Evolutionary conservation across 2,113 vertebrate species (phyloP).

Genomic region (Dipodomys stephensi): DNA sequence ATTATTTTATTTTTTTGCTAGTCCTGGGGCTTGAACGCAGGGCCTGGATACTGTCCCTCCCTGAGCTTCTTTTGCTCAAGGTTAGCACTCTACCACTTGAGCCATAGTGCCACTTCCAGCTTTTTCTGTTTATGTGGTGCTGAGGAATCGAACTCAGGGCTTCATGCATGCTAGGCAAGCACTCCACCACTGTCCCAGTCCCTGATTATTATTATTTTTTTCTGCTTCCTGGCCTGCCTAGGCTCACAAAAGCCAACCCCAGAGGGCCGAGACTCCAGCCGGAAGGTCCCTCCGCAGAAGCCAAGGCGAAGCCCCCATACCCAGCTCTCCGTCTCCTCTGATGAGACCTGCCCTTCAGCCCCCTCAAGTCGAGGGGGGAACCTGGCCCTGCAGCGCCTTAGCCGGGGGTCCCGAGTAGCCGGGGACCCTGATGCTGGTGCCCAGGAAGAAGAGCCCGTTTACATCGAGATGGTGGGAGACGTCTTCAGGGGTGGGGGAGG

Average conservation of each 20-base stretch:
- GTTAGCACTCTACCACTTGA: no score
- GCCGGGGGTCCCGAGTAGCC: constrained; percentile 80
- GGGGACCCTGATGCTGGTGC: constrained; percentile 81
- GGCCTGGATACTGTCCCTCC: no score
- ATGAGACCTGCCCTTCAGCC: constrained; percentile 75
- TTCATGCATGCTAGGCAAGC: no score
- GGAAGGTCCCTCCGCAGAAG: constrained; percentile 93
- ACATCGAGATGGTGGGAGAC: constrained; percentile 96
- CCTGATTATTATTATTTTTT: neutral
- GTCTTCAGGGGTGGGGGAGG: constrained; percentile 89
- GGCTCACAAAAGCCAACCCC: constrained; percentile 91
- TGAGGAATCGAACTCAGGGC: no score
- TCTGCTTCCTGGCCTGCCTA: constrained; percentile 35
- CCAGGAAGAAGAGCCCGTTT: constrained; percentile 93
- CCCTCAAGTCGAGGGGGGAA: constrained; percentile 83
- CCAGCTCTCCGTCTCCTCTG: constrained; percentile 90
- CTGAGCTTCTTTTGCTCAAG: no score
- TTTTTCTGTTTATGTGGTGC: no score
- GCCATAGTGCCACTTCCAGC: no score
- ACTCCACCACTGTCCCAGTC: no score
- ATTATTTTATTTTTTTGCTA: no score
- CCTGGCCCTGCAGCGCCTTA: constrained; percentile 82
- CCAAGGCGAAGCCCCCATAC: constrained; percentile 94
- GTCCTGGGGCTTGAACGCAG: no score
- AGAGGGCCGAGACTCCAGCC: constrained; percentile 85